These are phyloP conservation scores for Graphium colonna DNA, from an alignment of 2,888 invertebrate species.

Conservation along the genomic window DNA sequence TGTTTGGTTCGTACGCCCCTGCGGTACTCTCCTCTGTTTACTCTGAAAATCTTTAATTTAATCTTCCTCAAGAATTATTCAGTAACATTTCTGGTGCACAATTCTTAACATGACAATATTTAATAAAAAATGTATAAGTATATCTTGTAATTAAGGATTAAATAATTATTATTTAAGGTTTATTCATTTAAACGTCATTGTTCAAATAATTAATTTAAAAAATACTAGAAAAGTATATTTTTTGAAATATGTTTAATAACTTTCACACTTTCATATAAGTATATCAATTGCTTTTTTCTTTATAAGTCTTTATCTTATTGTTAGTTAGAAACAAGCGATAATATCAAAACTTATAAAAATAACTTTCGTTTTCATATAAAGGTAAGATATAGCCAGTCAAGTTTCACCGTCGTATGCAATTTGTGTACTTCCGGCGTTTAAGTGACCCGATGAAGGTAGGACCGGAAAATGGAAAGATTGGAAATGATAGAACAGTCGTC, in stretches of 20 bases:
- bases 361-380: neutral
- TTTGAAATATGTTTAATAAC: too few relatives aligned
- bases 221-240: too few relatives aligned
- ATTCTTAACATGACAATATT: too few relatives aligned
- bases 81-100: too few relatives aligned
- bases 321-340: neutral
- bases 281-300: neutral
- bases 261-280: neutral
- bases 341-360: neutral
- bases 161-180: too few relatives aligned
- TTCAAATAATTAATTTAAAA: too few relatives aligned
- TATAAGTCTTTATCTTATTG: too few relatives aligned
- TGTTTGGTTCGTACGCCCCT: slow-evolving; percentile 49
- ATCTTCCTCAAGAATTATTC: slow-evolving; percentile 28
- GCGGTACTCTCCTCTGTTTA: slow-evolving; percentile 31
- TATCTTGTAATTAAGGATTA: too few relatives aligned
- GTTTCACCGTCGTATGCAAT: slow-evolving; percentile 56
- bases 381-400: neutral
- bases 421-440: slow-evolving; percentile 66
- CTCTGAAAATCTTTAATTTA: slow-evolving; percentile 35
- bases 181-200: too few relatives aligned
- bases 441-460: slow-evolving; percentile 66
- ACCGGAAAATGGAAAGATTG: slow-evolving; percentile 75
- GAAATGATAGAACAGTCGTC: slow-evolving; percentile 53
- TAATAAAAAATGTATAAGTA: too few relatives aligned